Evolutionary conservation across 1,140 invertebrate species (phyloP), one percentile per base, ranked within the genome.

Genomic region (Glossosoma conforme): DNA sequence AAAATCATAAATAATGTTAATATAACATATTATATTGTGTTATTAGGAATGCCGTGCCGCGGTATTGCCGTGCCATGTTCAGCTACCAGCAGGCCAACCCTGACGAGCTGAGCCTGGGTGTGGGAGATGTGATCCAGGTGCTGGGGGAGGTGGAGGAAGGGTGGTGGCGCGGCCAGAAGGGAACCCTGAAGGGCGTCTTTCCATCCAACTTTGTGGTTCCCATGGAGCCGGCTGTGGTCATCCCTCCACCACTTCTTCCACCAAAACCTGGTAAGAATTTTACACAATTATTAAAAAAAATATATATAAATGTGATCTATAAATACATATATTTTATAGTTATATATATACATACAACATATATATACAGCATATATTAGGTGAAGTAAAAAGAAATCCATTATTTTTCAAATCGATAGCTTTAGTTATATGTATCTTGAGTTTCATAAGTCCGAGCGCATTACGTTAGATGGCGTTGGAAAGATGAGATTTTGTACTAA

Each of bases 141-240:
- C 71, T 95, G 38, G 85, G 87, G 33, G 91, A 93, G 77, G 89
- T 90, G 28, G 88, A 91, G 66, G 87, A 91, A 67, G 89, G 91
- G 13, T 93, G 91, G 91, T 93, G 88, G 88, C 82, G 81, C 70
- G 92, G 91, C 33, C 77, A 82, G 57, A 73, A 90, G 8, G 75
- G 75, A 55, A 69, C 72, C 52, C 87, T 84, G 38, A 82, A 80
- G 62, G 91, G 92, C 38, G 91, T 95, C 35, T 95, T 95, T 70
- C 91, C 91, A 13, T 94, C 91, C 4, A 95, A 95, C 78, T 95
- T 94, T 72, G 91, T 95, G n/a, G 76, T 80, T 63, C 82, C 85
- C 67, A 70, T 85, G 52, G 75, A 76, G 41, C 64, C 68, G 20
- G 62, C 65, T 20, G 64, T 62, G 50, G 60, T 65, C 11, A 67